Conservation (phyloP, 2,888 invertebrate genomes). For the Lottia scabra region DNA sequence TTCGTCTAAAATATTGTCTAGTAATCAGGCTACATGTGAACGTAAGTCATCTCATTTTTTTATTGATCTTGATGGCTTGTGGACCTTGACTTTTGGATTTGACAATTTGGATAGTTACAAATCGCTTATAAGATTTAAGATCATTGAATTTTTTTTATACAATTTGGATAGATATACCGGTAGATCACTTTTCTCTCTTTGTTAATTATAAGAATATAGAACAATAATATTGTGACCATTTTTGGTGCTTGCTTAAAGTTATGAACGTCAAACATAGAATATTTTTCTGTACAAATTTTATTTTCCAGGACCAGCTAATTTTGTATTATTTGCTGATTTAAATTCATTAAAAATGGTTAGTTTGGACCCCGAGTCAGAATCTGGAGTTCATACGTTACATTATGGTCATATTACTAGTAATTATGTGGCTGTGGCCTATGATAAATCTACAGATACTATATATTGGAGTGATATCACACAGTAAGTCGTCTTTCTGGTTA, state of each 20-base stretch:
- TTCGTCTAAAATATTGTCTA: constrained; percentile 36
- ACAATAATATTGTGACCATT: too few species aligned
- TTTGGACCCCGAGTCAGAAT: constrained; percentile 43
- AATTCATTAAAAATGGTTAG: constrained; percentile 54
- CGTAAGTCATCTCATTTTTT: constrained; percentile 31
- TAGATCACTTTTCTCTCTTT: too few species aligned
- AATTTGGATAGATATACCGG: too few species aligned
- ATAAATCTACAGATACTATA: constrained; percentile 39
- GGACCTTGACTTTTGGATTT: too few species aligned
- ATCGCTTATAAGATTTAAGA: too few species aligned
- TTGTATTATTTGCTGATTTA: constrained; percentile 56
- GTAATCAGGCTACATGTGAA: constrained; percentile 42
- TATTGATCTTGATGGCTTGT: too few species aligned
- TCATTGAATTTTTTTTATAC: too few species aligned
- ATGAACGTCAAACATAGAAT: too few species aligned
- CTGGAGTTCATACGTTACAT: constrained; percentile 39
- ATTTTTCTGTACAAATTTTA: background rate
- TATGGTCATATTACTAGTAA: constrained; percentile 47
- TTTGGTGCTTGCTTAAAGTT: too few species aligned
- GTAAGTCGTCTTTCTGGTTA: constrained; percentile 23
- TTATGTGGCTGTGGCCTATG: constrained; percentile 51
- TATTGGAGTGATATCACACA: constrained; percentile 54
- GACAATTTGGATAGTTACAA: too few species aligned
- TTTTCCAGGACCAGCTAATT: constrained; percentile 51
- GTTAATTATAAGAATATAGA: too few species aligned